A percentile compares a stretch with the other conserved stretches of the same genome.
Conservation (phyloP, 2,888 invertebrate genomes). For the Drosophila picticornis region DNA sequence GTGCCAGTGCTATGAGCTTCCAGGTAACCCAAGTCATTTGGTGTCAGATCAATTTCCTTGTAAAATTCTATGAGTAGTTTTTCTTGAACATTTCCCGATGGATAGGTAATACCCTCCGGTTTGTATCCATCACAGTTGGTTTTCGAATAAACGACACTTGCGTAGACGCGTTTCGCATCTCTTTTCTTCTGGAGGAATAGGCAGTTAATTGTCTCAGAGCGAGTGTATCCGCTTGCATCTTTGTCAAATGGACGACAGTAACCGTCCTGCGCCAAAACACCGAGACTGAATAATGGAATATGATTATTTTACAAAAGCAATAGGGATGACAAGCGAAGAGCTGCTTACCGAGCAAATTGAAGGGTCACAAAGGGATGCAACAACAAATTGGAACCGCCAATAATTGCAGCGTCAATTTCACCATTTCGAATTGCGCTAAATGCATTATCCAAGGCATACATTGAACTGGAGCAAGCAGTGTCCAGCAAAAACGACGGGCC, state of each 20-base stretch:
- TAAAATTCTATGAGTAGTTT: conserved; percentile 88
- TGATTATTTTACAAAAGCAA: neutral
- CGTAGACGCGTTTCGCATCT: conserved; percentile 89
- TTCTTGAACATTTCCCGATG: conserved; percentile 88
- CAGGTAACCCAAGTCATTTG: conserved; percentile 89
- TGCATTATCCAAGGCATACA: conserved; percentile 94
- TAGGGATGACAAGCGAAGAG: neutral
- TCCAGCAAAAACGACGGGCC: conserved; percentile 96
- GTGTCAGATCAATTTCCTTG: conserved; percentile 89
- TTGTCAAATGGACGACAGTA: conserved; percentile 96
- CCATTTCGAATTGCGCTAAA: conserved; percentile 91
- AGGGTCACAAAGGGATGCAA: conserved; percentile 95
- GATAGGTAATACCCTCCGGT: conserved; percentile 89
- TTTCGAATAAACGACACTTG: conserved; percentile 91
- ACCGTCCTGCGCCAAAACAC: conserved; percentile 93
- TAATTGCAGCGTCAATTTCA: conserved; percentile 94
- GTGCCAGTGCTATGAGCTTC: conserved; percentile 96
- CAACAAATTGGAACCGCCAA: conserved; percentile 94
- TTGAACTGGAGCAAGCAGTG: conserved; percentile 97
- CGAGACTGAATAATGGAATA: conserved; percentile 86
- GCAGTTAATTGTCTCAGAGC: conserved; percentile 92
- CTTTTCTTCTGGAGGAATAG: conserved; percentile 90
- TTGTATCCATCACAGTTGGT: conserved; percentile 93
- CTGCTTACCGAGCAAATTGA: conserved; percentile 91
- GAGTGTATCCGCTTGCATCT: conserved; percentile 92